These are phyloP conservation scores for Tachysurus fulvidraco DNA, from an alignment of 2,113 vertebrate species.

Conservation along the genomic window DNA sequence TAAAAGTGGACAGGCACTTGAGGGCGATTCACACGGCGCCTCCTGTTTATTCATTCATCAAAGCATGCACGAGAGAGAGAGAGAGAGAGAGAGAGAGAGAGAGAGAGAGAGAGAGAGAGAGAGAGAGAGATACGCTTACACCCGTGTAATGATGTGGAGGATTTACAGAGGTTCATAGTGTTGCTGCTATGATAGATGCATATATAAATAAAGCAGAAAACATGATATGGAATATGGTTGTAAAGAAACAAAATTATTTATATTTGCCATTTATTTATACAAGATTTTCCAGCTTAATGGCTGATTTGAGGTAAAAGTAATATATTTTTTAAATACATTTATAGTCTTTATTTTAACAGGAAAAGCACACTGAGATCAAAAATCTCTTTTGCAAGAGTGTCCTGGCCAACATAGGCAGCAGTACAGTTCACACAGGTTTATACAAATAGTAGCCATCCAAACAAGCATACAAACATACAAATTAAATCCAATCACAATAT, in stretches of 20 bases:
- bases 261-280: neutral
- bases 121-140: neutral
- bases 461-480: no score
- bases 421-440: no score
- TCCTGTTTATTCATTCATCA: slow-evolving; percentile 45
- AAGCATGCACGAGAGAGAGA: slow-evolving; percentile 1
- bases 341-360: no score
- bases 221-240: neutral
- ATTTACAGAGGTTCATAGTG: slow-evolving; percentile 1
- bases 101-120: no score
- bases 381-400: neutral
- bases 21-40: slow-evolving; percentile 20
- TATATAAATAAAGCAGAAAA: neutral
- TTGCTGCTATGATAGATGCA: slow-evolving; percentile 1
- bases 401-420: neutral
- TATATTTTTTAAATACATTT: no score
- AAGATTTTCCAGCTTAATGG: neutral
- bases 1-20: slow-evolving; percentile 44
- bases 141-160: slow-evolving; percentile 27
- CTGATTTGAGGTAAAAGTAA: neutral
- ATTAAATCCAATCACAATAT: no score
- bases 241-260: neutral
- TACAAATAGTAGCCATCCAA: no score
- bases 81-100: neutral
- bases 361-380: neutral